A percentile compares a stretch with the other conserved stretches of the same genome.
Evolutionary conservation across 2,888 invertebrate genomes (phyloP).

Genomic region (Cepaea hortensis): DNA sequence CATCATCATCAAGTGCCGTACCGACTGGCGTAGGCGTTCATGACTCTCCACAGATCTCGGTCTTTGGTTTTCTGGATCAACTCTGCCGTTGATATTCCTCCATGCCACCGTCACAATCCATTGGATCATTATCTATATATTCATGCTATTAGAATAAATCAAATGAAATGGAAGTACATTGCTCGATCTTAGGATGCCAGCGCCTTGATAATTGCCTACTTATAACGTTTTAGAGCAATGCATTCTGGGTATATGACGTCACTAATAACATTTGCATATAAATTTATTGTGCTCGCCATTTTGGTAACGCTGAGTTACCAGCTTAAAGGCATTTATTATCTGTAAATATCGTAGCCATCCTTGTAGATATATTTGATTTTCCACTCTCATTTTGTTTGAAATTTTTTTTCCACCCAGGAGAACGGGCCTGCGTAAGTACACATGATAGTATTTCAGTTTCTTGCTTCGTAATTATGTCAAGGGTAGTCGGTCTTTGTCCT

Average conservation of each 20-base stretch:
- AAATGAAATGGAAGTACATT: no score
- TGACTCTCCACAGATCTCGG: no score
- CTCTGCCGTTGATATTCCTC: no score
- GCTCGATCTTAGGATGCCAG: no score
- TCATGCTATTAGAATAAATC: no score
- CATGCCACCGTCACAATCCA: no score
- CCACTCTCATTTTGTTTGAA: constrained; percentile 60
- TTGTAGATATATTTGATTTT: constrained; percentile 58
- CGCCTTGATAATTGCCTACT: constrained; percentile 16
- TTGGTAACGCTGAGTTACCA: constrained; percentile 60
- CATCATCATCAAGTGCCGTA: no score
- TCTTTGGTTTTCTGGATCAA: no score
- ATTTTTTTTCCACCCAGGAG: constrained; percentile 64
- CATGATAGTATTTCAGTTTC: constrained; percentile 22
- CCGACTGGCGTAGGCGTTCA: no score
- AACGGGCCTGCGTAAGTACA: constrained; percentile 74
- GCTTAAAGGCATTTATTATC: constrained; percentile 59
- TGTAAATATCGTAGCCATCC: constrained; percentile 66
- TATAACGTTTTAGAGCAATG: constrained; percentile 48
- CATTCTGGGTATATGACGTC: constrained; percentile 71
- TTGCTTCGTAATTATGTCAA: constrained; percentile 39
- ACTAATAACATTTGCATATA: constrained; percentile 70
- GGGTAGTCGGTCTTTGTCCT: constrained; percentile 51
- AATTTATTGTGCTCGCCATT: constrained; percentile 68
- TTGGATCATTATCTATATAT: no score